These are phyloP conservation scores for Novumbra hubbsi DNA, from an alignment of 2,797 vertebrate genomes.

Conservation along the genomic window DNA sequence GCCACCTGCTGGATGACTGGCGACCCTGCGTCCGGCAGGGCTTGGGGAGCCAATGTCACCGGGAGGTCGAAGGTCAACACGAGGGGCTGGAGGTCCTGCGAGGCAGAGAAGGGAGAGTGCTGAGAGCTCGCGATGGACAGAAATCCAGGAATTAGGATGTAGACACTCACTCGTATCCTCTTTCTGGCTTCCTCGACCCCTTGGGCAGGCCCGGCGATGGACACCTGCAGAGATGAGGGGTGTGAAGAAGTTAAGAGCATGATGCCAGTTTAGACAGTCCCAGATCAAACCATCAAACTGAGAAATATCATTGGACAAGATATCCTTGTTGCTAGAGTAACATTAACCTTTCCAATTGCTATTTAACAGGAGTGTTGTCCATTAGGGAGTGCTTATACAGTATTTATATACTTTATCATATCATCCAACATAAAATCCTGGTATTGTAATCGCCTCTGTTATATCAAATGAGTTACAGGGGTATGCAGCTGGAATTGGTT, in stretches of 20 bases:
- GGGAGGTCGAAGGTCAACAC: constrained; percentile 79
- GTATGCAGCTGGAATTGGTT: neutral
- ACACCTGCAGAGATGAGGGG: constrained; percentile 63
- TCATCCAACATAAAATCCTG: too few relatives aligned
- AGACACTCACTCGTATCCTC: constrained; percentile 75
- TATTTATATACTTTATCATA: neutral
- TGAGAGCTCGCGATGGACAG: neutral
- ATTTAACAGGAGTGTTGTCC: too few relatives aligned
- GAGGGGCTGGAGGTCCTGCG: constrained; percentile 77
- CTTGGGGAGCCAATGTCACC: constrained; percentile 68
- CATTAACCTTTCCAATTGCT: too few relatives aligned
- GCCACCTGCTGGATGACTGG: constrained; percentile 78
- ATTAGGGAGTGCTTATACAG: too few relatives aligned
- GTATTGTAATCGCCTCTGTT: too few relatives aligned
- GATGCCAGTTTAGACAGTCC: neutral
- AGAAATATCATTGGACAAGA: neutral
- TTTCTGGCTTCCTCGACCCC: constrained; percentile 77
- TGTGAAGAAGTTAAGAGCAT: neutral
- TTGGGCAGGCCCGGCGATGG: constrained; percentile 76
- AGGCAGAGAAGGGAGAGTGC: neutral
- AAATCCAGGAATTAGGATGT: neutral
- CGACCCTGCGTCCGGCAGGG: constrained; percentile 68
- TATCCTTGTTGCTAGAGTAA: too few relatives aligned
- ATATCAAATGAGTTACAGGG: too few relatives aligned
- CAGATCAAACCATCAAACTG: neutral